Conservation (phyloP, 2,888 invertebrate genomes). For the Bedellia somnulentella region DNA sequence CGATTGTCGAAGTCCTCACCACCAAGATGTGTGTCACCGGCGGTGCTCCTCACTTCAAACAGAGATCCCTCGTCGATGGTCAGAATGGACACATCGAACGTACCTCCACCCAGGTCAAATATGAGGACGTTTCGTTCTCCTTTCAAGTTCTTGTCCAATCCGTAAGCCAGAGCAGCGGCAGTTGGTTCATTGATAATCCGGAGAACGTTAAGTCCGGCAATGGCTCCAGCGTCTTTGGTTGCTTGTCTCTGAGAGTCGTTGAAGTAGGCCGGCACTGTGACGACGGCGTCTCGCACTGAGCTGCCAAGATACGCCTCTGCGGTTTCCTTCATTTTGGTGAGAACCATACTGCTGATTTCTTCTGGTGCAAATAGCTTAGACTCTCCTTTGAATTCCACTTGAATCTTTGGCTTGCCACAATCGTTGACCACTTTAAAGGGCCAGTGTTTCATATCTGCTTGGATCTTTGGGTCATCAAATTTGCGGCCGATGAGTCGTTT, state of each 20-base stretch:
- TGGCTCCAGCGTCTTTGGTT: constrained; percentile 81
- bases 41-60: constrained; percentile 80
- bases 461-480: constrained; percentile 74
- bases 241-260: constrained; percentile 76
- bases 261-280: constrained; percentile 78
- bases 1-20: constrained; percentile 72
- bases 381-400: constrained; percentile 68
- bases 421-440: constrained; percentile 74
- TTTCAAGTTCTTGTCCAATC: constrained; percentile 67
- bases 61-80: constrained; percentile 76
- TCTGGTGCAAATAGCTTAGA: constrained; percentile 67
- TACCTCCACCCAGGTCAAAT: constrained; percentile 67
- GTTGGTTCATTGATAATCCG: constrained; percentile 85
- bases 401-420: constrained; percentile 67
- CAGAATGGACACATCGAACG: constrained; percentile 82
- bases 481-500: constrained; percentile 80
- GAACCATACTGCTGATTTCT: constrained; percentile 71
- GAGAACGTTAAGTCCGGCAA: constrained; percentile 76
- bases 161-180: constrained; percentile 73
- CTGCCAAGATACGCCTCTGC: constrained; percentile 69
- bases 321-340: constrained; percentile 28
- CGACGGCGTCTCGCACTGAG: constrained; percentile 70
- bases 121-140: constrained; percentile 67
- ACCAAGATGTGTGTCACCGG: constrained; percentile 83
- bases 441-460: constrained; percentile 82